These are phyloP conservation scores for Papilio glaucus DNA, from an alignment of 1,140 invertebrate species.

Conservation along the genomic window DNA sequence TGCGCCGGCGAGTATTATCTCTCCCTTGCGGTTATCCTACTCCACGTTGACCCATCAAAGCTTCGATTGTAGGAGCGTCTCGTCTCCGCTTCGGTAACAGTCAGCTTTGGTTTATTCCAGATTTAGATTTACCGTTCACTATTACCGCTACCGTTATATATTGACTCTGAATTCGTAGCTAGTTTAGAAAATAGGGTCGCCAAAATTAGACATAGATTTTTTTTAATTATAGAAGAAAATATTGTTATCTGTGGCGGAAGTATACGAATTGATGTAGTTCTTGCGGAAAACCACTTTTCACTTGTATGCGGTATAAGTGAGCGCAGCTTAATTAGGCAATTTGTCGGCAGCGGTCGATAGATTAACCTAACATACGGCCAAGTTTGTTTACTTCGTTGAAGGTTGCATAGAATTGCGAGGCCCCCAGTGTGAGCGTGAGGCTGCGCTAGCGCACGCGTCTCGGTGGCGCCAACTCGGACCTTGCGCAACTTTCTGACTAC, in stretches of 20 bases:
- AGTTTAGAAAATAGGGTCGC: neutral
- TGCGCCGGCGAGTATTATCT: constrained; percentile 57
- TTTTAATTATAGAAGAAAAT: neutral
- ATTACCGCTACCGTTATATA: constrained; percentile 18
- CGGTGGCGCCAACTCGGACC: constrained; percentile 70
- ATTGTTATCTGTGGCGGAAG: neutral
- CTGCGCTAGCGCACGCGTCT: constrained; percentile 80
- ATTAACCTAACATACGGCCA: constrained; percentile 67
- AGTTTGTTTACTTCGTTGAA: constrained; percentile 79
- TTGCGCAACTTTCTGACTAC: constrained; percentile 69
- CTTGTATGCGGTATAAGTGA: neutral
- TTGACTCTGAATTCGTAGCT: neutral
- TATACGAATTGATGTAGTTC: neutral
- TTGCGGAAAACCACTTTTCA: neutral
- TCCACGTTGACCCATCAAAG: constrained; percentile 48
- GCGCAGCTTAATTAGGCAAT: constrained; percentile 28
- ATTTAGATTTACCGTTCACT: constrained; percentile 27
- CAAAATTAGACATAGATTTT: neutral
- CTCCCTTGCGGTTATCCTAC: constrained; percentile 51
- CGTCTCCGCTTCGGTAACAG: constrained; percentile 23
- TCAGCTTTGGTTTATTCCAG: constrained; percentile 23
- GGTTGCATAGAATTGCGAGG: constrained; percentile 81
- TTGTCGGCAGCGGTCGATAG: constrained; percentile 43
- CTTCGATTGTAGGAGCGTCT: constrained; percentile 28
- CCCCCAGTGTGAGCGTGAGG: constrained; percentile 75